phyloP scores from a whole-genome alignment of 2,113 vertebrate genomes.

The Bos taurus region DNA sequence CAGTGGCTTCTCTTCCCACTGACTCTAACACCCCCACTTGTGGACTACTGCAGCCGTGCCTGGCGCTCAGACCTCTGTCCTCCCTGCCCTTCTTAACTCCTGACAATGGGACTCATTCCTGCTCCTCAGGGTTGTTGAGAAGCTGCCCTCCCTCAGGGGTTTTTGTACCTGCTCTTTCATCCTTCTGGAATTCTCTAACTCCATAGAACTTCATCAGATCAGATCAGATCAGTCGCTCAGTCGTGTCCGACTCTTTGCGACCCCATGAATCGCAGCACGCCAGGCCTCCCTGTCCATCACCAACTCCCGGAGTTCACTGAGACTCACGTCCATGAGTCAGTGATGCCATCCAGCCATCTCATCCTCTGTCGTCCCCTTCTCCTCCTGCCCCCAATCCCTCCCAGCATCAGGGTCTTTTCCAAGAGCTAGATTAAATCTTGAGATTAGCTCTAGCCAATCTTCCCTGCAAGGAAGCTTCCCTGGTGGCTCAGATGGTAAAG shows the following conservation, averaged over 20 bases:
- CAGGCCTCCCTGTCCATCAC: too few species aligned
- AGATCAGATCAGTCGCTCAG: too few species aligned
- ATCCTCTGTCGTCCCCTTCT: too few species aligned
- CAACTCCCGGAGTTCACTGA: too few species aligned
- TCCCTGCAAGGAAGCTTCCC: background rate
- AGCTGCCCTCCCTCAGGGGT: background rate
- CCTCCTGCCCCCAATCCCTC: too few species aligned
- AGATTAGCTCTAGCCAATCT: background rate
- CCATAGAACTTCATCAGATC: background rate
- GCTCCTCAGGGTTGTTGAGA: background rate
- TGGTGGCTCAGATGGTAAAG: background rate
- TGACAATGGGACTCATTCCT: fast-evolving
- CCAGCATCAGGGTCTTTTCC: too few species aligned
- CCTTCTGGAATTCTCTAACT: background rate
- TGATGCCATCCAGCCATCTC: too few species aligned
- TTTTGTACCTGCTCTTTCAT: background rate
- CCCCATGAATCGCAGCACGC: too few species aligned
- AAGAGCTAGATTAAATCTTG: background rate
- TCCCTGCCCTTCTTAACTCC: background rate
- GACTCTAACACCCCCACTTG: fast-evolving
- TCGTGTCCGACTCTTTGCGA: too few species aligned
- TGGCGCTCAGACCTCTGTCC: too few species aligned
- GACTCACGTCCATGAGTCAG: too few species aligned
- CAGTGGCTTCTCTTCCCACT: background rate
- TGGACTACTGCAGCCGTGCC: fast-evolving